Conservation (phyloP, 2,888 invertebrate genomes). For the Cybosia mesomella region DNA sequence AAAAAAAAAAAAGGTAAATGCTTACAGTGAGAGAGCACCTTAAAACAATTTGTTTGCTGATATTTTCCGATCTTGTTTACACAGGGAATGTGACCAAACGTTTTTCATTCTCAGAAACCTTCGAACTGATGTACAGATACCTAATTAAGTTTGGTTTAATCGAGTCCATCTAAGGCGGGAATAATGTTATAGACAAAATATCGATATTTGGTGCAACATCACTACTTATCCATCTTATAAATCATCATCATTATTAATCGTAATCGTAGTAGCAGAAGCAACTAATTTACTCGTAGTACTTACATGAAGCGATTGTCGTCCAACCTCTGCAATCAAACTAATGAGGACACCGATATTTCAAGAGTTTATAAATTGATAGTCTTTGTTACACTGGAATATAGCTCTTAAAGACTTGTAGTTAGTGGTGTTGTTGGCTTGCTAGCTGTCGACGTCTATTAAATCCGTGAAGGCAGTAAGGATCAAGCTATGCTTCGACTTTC, state of each 20-base stretch:
- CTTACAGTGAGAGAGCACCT: too few species aligned
- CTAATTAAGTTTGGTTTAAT: background rate
- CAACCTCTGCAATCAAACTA: slow-evolving; percentile 12
- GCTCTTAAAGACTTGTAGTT: background rate
- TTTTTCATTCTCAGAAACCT: background rate
- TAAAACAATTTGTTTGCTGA: slow-evolving; percentile 1
- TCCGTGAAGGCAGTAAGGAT: background rate
- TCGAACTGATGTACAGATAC: background rate
- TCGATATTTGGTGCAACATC: too few species aligned
- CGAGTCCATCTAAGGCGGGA: background rate
- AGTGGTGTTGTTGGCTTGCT: background rate
- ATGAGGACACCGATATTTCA: background rate
- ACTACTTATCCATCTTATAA: background rate
- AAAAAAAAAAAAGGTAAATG: too few species aligned
- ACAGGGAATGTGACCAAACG: background rate
- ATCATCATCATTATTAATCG: background rate
- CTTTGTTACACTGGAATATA: background rate
- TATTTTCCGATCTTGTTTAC: background rate
- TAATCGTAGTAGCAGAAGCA: background rate
- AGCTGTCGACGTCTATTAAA: background rate
- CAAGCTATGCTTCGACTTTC: background rate
- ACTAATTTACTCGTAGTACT: slow-evolving; percentile 7
- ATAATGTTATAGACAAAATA: too few species aligned
- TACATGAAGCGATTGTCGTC: slow-evolving; percentile 9
- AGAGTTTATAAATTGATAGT: background rate